Conservation (phyloP, 2,113 vertebrate species). For the Cheilinus undulatus region DNA sequence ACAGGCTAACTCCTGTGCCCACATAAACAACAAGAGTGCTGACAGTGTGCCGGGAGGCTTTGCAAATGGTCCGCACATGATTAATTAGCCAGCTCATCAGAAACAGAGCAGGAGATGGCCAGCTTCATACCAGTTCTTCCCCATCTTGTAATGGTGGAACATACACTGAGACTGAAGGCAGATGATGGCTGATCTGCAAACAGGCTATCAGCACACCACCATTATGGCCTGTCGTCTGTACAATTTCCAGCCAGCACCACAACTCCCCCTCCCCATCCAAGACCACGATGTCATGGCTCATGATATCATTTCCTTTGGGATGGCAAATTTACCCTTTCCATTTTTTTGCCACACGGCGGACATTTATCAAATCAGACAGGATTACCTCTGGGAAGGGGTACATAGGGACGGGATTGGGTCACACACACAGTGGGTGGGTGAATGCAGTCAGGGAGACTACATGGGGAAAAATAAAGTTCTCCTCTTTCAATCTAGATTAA, state of each 20-base stretch:
- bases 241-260: slow-evolving; percentile 73
- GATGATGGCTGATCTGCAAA: slow-evolving; percentile 77
- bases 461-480: slow-evolving; percentile 47
- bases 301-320: slow-evolving; percentile 84
- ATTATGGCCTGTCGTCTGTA: slow-evolving; percentile 78
- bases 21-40: slow-evolving; percentile 76
- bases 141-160: slow-evolving; percentile 28
- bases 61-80: slow-evolving; percentile 68
- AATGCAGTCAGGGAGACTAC: slow-evolving; percentile 52
- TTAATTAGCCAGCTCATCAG: slow-evolving; percentile 71
- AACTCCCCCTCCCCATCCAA: slow-evolving; percentile 34
- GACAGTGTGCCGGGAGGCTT: slow-evolving; percentile 67
- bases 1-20: slow-evolving; percentile 54
- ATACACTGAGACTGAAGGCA: slow-evolving; percentile 48
- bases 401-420: slow-evolving; percentile 75
- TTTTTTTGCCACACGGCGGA: slow-evolving; percentile 65
- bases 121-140: slow-evolving; percentile 43
- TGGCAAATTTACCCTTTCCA: slow-evolving; percentile 76
- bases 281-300: slow-evolving; percentile 78
- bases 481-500: slow-evolving; percentile 84
- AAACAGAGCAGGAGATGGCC: slow-evolving; percentile 48
- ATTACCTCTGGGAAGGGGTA: slow-evolving; percentile 72
- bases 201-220: slow-evolving; percentile 81
- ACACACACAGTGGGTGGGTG: slow-evolving; percentile 72
- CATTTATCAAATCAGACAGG: slow-evolving; percentile 83